Percentiles rank a stretch among this genome's conserved stretches.
phyloP scores from a whole-genome alignment of 2,113 vertebrate genomes.

The Stomatorhinus ivindoensis region DNA sequence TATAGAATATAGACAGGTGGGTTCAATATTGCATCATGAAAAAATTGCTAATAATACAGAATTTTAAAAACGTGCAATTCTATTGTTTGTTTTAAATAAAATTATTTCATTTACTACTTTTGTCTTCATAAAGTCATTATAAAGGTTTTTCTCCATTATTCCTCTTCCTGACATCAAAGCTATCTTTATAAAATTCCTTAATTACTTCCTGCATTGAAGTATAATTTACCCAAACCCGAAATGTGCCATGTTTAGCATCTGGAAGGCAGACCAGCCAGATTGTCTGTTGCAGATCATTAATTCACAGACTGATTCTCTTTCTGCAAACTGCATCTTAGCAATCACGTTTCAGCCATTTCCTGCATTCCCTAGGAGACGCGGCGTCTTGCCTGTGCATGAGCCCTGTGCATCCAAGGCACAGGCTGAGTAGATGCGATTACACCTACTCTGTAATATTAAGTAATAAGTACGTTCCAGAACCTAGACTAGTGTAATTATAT shows the following conservation, averaged over 20 bases:
- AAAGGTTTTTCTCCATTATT: neutral
- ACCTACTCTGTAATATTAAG: neutral
- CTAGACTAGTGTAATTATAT: neutral
- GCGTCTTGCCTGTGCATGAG: conserved; percentile 22
- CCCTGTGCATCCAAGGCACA: neutral
- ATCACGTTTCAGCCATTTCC: neutral
- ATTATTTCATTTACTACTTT: neutral
- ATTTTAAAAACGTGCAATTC: neutral
- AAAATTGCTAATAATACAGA: neutral
- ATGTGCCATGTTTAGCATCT: neutral
- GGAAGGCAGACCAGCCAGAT: neutral
- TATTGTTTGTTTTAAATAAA: neutral
- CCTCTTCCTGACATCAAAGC: neutral
- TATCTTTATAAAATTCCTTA: neutral
- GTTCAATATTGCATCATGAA: neutral
- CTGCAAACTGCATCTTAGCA: neutral
- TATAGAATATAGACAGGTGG: neutral
- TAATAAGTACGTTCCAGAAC: neutral
- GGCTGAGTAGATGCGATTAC: neutral
- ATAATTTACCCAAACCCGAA: neutral
- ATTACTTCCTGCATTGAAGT: neutral
- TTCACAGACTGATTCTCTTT: conserved; percentile 19
- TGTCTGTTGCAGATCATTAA: conserved; percentile 11
- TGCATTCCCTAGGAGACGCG: conserved; percentile 14
- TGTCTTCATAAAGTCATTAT: neutral